Evolutionary conservation across 2,888 invertebrate genomes (phyloP), one percentile per base, ranked within the genome.

Genomic region (Drosophila aldrichi): DNA sequence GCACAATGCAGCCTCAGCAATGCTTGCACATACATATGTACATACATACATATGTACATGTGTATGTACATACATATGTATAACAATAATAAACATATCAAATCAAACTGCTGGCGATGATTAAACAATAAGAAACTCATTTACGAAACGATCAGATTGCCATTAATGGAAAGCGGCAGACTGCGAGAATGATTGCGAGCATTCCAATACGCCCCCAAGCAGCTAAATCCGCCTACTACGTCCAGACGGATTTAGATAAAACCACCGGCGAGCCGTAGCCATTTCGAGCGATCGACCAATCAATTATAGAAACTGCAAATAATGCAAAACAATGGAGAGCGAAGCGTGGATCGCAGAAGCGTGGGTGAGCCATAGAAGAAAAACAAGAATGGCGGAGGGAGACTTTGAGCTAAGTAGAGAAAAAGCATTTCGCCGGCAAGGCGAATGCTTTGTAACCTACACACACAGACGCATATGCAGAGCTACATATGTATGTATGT

Each of bases 261-360:
- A 56, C 66, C 65, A 46, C 36, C 22, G 43, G 25, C 38, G 22
- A 52, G 32, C 48, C 44, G 52, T 46, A 64, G 55, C 81, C 82
- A 74, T 77, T 74, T 68, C 36, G 54, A 63, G 56, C 43, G 29
- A 62, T 63, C 57, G 49, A 43, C 36, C 73, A 74, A 84, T 86
- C 71, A 82, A 81, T 79, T 79, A 75, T 57, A 62, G 54, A 58
- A 75, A 72, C 66, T 86, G 79, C 74, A 86, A 76, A 80, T 76
- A 85, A 80, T 84, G 82, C 79, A 83, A 75, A 85, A 83, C 81
- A 84, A 85, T 69, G 60, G 71, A 41, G 52, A 29, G 51, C 43
- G 51, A 29, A 49, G 58, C 16, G 46, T 51, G 41, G 5, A n/a
- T 9, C 12, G 22, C 41, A 22, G 22, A 34, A 3, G 71, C 63